Base-by-base conservation (phyloP, 2,888 invertebrate genomes). In the Harpalus rubripes region DNA sequence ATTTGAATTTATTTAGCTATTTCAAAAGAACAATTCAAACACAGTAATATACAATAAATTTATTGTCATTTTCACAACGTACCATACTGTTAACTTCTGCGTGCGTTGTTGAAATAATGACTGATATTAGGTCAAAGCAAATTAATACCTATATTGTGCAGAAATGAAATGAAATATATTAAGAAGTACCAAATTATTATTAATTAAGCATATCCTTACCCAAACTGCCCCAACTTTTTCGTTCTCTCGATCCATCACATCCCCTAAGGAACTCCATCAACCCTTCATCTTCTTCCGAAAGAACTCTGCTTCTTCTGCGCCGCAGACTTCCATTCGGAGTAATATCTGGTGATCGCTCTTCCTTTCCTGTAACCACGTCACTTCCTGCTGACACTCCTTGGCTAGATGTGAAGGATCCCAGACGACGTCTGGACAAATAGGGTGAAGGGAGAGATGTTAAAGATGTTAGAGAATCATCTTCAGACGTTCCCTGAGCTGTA, bases 241-340 rank as follows among this genome's bases (percentile, higher is more conserved):
- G 92, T 89, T 96, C 97, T 59, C 96, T 92, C 10, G 93, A 92
- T 86, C 94, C 96, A 86, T 95, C 95, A 84, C 96, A 95, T 0
- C 96, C 96, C 83, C 96, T 92, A 81, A 98, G 92, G 90, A 96
- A 97, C 90, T 97, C 96, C 94, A 98, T 95, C n/a, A 98, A 91
- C 5, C 95, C 95, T 88, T 97, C 97, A 89, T 97, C 96, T 88
- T 96, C 96, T 89, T 96, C 96, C 4, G 95, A 95, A 0, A 96
- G 94, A 16, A 96, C 95, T 41, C 97, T 94, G 88, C 96, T 95
- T 88, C 97, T 93, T 65, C 97, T 93, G 52, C 97, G 93, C 18
- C 97, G 93, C 58, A 98, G 92, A 87, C 97, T 97, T 44, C 98
- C 98, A 87, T 96, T 97, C 12, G 98, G 98, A 4, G 98, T 98